Percentiles rank a stretch among this genome's conserved stretches.
phyloP scores from a whole-genome alignment of 2,797 vertebrate genomes.

The Myoxocephalus aenaeus region DNA sequence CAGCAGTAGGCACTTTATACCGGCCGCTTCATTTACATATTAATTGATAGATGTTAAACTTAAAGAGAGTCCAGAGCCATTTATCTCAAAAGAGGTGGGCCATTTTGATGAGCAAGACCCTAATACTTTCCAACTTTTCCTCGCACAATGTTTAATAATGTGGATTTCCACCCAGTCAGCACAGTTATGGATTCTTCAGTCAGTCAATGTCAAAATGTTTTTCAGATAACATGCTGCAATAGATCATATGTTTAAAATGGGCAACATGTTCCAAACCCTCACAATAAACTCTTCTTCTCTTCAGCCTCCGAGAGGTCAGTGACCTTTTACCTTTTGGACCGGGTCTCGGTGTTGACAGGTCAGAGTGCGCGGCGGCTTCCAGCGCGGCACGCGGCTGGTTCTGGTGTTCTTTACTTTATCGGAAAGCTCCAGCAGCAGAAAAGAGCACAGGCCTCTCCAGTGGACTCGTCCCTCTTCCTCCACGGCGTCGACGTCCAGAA shows the following conservation, averaged over 20 bases:
- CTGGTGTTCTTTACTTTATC: conserved; percentile 84
- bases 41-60: conserved; percentile 81
- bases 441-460: conserved; percentile 87
- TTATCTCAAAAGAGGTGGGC: conserved; percentile 75
- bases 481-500: conserved; percentile 81
- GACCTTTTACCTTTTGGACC: conserved; percentile 81
- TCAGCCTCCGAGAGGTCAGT: conserved; percentile 3
- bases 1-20: conserved; percentile 72
- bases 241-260: conserved; percentile 33
- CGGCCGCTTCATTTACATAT: conserved; percentile 78
- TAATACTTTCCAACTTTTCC: conserved; percentile 61
- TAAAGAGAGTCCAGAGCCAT: conserved; percentile 67
- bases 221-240: conserved; percentile 36
- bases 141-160: conserved; percentile 71
- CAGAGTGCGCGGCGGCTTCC: conserved; percentile 82
- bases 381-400: conserved; percentile 74
- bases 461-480: conserved; percentile 81
- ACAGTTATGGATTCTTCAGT: conserved; percentile 45
- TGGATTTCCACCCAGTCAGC: conserved; percentile 68
- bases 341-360: conserved; percentile 84
- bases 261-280: conserved; percentile 15
- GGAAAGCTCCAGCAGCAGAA: conserved; percentile 84
- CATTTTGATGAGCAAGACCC: conserved; percentile 73
- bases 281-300: conserved; percentile 9
- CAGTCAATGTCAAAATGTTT: conserved; percentile 51